These are phyloP conservation scores for Luffia ferchaultella DNA, from an alignment of 2,888 invertebrate genomes.

Conservation along the genomic window DNA sequence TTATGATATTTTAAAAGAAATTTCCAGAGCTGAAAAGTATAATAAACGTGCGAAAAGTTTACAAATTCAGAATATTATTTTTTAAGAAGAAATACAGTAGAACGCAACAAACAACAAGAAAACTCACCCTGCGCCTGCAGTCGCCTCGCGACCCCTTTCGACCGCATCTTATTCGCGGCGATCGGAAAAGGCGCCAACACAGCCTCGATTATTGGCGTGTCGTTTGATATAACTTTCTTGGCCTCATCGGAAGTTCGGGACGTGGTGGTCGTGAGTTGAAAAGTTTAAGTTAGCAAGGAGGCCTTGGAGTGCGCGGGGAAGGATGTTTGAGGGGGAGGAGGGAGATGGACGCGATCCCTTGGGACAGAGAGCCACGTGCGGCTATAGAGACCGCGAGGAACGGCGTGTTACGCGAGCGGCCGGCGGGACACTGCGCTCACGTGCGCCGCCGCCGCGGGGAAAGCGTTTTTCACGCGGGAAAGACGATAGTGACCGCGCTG, in stretches of 20 bases:
- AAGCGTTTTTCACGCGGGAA: conserved; percentile 63
- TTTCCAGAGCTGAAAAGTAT: too few relatives aligned
- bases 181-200: background rate
- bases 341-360: conserved; percentile 35
- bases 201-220: background rate
- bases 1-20: too few relatives aligned
- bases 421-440: conserved; percentile 63
- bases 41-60: too few relatives aligned
- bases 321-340: conserved; percentile 20
- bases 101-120: too few relatives aligned
- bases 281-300: conserved; percentile 16
- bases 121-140: conserved; percentile 74
- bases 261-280: background rate
- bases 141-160: conserved; percentile 75
- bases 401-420: conserved; percentile 62
- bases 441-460: conserved; percentile 54
- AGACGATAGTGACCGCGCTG: conserved; percentile 42
- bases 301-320: conserved; percentile 27
- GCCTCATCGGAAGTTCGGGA: background rate
- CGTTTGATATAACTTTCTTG: conserved; percentile 1
- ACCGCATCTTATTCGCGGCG: conserved; percentile 67
- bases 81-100: too few relatives aligned
- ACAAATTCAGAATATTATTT: too few relatives aligned
- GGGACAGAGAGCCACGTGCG: background rate
- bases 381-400: conserved; percentile 23